Base-by-base conservation (phyloP, 2,888 invertebrate species). In the Leptinotarsa haldemani region DNA sequence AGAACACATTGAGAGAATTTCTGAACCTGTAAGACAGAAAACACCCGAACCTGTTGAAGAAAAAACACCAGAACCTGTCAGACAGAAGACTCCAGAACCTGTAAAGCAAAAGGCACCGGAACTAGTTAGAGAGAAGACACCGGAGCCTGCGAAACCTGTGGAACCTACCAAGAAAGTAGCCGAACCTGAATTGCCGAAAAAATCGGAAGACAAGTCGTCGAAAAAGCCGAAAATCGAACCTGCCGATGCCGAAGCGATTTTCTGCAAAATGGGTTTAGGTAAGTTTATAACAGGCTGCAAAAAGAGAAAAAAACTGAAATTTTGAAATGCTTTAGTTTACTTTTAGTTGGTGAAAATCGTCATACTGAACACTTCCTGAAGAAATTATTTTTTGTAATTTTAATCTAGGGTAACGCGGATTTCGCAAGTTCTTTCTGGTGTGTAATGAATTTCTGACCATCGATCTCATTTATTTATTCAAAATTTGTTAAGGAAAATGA, bases 251-350 rank as follows among this genome's bases (percentile, higher is more conserved):
- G 93, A 93, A 83, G 92, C 92, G 79, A 92, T 93, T 83, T 93
- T 93, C 88, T 90, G 91, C 85, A 91, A 91, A 86, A 92, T 93
- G 90, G 93, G 93, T 82, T 88, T 93, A 69, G 93, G 93, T 93
- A 85, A 92, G 92, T 90, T 15, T 56, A 2, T 30, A 15, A 30
- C 25, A 61, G 13, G 13, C 12, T 56, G 4, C 4, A 7, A 56
- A 20, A 20, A 20, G 9, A 30, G 13, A 16, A 48, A 52, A 52
- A 52, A 52, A 16, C n/a, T 16, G 2, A 52, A 52, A n/a, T n/a
- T 50, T n/a, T n/a, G n/a, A 18, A 50, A 7, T 50, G 50, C 18
- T 18, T 9, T 0, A 50, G 50, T 16, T n/a, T n/a, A 40, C 40
- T 40, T 40, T 40, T 40, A 40, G 40, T 40, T 40, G 9, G 40